phyloP scores from a whole-genome alignment of 2,888 invertebrate species.

The Ormyrus labotus region DNA sequence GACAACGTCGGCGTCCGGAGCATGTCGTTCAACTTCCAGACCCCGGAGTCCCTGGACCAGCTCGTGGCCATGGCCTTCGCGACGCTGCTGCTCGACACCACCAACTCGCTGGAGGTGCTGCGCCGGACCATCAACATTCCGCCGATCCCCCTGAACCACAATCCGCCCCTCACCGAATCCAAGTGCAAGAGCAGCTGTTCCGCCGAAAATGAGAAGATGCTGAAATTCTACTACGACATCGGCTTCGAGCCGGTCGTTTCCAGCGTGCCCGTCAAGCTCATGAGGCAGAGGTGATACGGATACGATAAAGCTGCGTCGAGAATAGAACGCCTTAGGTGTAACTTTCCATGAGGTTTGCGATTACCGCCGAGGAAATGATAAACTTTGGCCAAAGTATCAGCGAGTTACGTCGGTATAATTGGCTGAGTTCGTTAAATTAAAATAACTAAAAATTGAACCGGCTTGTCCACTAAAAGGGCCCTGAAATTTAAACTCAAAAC shows the following conservation, averaged over 20 bases:
- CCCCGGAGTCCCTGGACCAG: conserved; percentile 13
- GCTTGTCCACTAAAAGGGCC: no score
- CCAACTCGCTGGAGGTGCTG: conserved; percentile 61
- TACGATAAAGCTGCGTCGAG: no score
- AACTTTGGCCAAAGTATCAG: no score
- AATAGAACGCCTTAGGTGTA: no score
- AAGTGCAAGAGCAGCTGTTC: neutral
- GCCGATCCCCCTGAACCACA: neutral
- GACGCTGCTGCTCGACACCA: conserved; percentile 60
- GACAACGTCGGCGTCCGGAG: conserved; percentile 61
- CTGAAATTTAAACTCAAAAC: no score
- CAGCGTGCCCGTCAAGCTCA: conserved; percentile 62
- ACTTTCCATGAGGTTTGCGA: no score
- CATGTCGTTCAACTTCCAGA: conserved; percentile 57
- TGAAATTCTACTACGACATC: conserved; percentile 61
- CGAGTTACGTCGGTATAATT: no score
- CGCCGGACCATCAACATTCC: conserved; percentile 53
- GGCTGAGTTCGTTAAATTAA: no score
- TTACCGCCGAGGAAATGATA: no score
- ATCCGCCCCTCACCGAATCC: neutral
- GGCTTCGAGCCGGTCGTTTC: conserved; percentile 58
- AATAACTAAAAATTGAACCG: no score
- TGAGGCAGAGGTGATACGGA: conserved; percentile 62
- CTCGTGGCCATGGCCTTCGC: conserved; percentile 61
- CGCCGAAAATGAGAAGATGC: conserved; percentile 12